Conservation (phyloP, 2,797 vertebrate species). For the Jordanella pulchra region DNA sequence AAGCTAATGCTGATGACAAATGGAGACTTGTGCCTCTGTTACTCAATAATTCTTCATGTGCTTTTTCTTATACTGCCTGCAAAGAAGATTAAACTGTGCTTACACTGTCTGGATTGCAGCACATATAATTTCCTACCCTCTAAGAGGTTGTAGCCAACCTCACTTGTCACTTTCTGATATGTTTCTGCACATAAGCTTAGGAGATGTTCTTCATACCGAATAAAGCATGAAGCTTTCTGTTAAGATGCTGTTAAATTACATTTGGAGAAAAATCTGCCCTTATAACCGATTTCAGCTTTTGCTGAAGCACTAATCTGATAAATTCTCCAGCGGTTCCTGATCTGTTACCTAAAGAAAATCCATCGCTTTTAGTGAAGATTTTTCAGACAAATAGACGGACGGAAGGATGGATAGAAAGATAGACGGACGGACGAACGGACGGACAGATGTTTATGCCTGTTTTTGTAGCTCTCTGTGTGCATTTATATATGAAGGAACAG, state of each 20-base stretch:
- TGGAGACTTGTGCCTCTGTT: slow-evolving; percentile 27
- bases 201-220: background rate
- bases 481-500: too few species aligned
- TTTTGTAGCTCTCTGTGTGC: too few species aligned
- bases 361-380: background rate
- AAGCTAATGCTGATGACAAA: slow-evolving; percentile 61
- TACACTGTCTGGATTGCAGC: slow-evolving; percentile 13
- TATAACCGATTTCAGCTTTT: slow-evolving; percentile 25
- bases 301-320: slow-evolving; percentile 26
- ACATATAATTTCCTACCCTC: slow-evolving; percentile 14
- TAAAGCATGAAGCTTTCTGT: background rate
- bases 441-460: too few species aligned
- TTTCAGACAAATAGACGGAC: too few species aligned
- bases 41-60: slow-evolving; percentile 58
- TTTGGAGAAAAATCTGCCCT: slow-evolving; percentile 1
- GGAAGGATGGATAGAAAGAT: too few species aligned
- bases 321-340: slow-evolving; percentile 41
- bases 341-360: background rate
- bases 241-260: slow-evolving; percentile 3
- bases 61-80: slow-evolving; percentile 50
- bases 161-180: background rate
- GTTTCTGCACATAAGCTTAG: background rate
- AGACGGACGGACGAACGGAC: too few species aligned
- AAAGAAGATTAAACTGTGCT: slow-evolving; percentile 65
- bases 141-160: background rate